Evolutionary conservation across 2,113 vertebrate genomes (phyloP).

Genomic region (Pipra filicauda): DNA sequence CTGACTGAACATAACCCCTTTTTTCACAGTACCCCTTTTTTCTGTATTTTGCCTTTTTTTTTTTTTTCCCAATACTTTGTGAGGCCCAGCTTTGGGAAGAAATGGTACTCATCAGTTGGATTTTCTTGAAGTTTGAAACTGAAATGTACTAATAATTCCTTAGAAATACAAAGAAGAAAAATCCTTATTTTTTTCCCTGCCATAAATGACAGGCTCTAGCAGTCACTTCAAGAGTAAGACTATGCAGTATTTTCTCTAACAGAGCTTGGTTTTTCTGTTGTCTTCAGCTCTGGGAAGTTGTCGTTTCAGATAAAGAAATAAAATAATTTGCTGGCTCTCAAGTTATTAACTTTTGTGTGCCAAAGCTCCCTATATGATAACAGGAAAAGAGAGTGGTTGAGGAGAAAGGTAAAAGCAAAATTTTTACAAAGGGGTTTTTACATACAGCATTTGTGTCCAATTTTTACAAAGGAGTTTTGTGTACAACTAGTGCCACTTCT

Average conservation of each 20-base stretch:
- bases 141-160: background rate
- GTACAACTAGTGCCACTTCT: background rate
- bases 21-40: background rate
- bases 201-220: background rate
- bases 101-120: background rate
- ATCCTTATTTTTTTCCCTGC: background rate
- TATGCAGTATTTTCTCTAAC: background rate
- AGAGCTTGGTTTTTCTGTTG: background rate
- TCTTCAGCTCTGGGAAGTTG: background rate
- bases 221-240: background rate
- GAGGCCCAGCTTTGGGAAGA: background rate
- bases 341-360: background rate
- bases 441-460: background rate
- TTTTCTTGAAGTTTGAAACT: background rate
- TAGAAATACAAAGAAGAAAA: background rate
- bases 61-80: background rate
- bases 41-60: background rate
- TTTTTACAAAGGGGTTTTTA: background rate
- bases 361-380: background rate
- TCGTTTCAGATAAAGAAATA: background rate
- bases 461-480: background rate
- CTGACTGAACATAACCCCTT: background rate
- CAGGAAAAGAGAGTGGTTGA: background rate
- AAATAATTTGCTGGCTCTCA: background rate
- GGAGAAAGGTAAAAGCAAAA: background rate